Conservation (phyloP, 2,888 invertebrate genomes). For the Lacanobia wlatinum region DNA sequence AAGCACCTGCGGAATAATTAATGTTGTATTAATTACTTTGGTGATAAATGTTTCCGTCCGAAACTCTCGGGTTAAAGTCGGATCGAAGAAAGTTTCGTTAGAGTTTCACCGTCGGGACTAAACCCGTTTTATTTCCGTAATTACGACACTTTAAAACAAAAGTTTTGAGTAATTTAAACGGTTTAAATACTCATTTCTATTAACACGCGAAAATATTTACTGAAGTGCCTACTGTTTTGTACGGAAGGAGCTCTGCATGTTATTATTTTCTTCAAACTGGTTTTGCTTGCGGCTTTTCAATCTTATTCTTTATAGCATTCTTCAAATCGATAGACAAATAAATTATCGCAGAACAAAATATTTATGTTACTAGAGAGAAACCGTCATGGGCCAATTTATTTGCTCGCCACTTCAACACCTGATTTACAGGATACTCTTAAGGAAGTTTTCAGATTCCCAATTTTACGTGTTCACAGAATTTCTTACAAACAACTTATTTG, state of each 20-base stretch:
- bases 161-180: conserved; percentile 1
- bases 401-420: conserved; percentile 29
- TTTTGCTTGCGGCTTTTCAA: conserved; percentile 6
- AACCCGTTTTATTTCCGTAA: conserved; percentile 39
- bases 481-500: background rate
- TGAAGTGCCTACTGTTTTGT: conserved; percentile 12
- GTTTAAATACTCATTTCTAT: conserved; percentile 17
- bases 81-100: conserved; percentile 50
- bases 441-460: conserved; percentile 21
- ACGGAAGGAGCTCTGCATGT: conserved; percentile 4
- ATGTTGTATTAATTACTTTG: conserved; percentile 54
- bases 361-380: conserved; percentile 61
- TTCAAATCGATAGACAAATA: conserved; percentile 50
- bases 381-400: conserved; percentile 47
- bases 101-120: conserved; percentile 35
- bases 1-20: conserved; percentile 60
- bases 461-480: conserved; percentile 34
- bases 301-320: conserved; percentile 27
- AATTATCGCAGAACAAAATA: conserved; percentile 56
- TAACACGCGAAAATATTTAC: conserved; percentile 10
- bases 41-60: conserved; percentile 60
- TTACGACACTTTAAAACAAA: conserved; percentile 25
- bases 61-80: conserved; percentile 34
- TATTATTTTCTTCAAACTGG: conserved; percentile 17
- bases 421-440: conserved; percentile 11